Evolutionary conservation across 2,888 invertebrate genomes (phyloP).

Genomic region (Margaritifera margaritifera): DNA sequence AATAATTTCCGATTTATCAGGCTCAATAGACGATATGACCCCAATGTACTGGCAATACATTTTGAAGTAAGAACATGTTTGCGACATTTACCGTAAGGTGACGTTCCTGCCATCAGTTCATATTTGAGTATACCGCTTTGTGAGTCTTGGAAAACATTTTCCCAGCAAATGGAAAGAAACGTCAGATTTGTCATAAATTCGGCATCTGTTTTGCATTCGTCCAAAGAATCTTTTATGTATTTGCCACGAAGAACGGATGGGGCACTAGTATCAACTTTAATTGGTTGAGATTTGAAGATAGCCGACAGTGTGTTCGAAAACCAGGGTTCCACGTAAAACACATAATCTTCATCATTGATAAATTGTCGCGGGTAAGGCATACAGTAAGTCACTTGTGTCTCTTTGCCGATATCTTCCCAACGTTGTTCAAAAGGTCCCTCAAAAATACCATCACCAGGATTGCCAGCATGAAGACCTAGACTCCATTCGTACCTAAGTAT

Average conservation of each 20-base stretch:
- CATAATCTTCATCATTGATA: constrained; percentile 3
- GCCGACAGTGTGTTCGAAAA: not conserved
- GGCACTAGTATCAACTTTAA: constrained; percentile 12
- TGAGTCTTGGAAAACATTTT: constrained; percentile 6
- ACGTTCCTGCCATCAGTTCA: constrained; percentile 16
- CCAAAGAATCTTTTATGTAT: constrained; percentile 1
- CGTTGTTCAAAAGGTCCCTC: too few species aligned
- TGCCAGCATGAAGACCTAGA: too few species aligned
- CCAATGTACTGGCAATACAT: too few species aligned
- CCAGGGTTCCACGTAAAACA: constrained; percentile 11
- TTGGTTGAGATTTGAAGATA: not conserved
- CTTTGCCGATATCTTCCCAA: too few species aligned
- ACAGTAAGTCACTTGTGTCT: too few species aligned
- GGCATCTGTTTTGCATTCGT: not conserved
- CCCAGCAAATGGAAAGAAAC: constrained; percentile 3
- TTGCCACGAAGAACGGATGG: constrained; percentile 7
- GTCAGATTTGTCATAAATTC: not conserved
- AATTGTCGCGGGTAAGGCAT: too few species aligned
- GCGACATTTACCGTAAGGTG: constrained; percentile 15
- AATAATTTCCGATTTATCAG: too few species aligned
- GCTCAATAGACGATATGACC: too few species aligned
- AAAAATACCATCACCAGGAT: too few species aligned
- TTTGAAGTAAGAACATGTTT: too few species aligned
- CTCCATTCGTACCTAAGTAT: too few species aligned
- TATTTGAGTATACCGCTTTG: constrained; percentile 7